Base-by-base conservation (phyloP, 2,113 vertebrate species). In the Promerops cafer region DNA sequence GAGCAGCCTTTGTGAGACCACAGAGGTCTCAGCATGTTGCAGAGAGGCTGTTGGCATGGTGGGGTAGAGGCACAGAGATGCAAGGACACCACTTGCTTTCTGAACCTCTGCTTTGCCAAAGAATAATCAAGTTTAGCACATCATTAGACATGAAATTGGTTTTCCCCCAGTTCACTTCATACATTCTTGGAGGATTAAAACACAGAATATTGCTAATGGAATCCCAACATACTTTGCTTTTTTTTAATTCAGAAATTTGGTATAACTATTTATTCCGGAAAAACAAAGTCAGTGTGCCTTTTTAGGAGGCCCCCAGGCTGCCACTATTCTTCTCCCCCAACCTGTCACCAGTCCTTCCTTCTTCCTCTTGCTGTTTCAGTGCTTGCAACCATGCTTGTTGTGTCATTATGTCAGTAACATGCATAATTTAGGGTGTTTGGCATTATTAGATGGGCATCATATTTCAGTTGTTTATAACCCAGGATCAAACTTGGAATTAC, bases 21-120 rank as follows among this genome's bases (percentile, higher is more conserved):
- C 83, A 75, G 81, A 93, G 94, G 79, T 90, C 49, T 91, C 82
- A 78, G 64, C 77, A 53, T 83, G 40, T 78, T 63, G 92, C 91
- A 96, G 91, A 92, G 96, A 97, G 93, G 82, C 63, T 94, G 94
- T 95, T 98, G 97, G 91, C 96, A 53, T 91, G 72, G 89, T 77
- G 56, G 91, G 81, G 44, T 86, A 95, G 94, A 72, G 47, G 65
- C 88, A 78, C 93, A 91, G 85, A 85, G 87, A 66, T 9, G 61
- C 93, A 97, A 76, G 54, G 8, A 71, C 96, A 91, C 90, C 94
- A 90, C 83, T 97, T 97, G 97, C 70, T 96, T 97, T 96, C 89
- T 75, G 9, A 71, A 68, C 75, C 81, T 92, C n/a, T 79, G 30
- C 79, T 91, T 91, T 74, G 80, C 83, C 94, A n/a, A 39, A 88